Conservation (phyloP, 2,888 invertebrate species). For the Drosophila rubida region DNA sequence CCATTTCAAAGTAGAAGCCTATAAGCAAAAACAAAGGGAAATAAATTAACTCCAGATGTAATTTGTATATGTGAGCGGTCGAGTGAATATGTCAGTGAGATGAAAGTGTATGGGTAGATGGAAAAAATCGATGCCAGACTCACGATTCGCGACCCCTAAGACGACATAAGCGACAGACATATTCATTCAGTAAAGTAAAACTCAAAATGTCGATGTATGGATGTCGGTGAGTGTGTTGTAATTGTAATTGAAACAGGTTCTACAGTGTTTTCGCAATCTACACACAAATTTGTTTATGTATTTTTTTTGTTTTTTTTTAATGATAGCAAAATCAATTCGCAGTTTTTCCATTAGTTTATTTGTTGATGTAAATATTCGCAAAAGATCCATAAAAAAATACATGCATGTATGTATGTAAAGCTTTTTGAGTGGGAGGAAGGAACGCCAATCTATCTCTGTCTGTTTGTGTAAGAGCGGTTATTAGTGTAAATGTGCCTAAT, state of each 20-base stretch:
- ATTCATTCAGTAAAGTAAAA: conserved; percentile 76
- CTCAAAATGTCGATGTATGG: conserved; percentile 33
- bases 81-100: conserved; percentile 28
- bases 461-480: neutral
- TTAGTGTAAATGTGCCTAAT: conserved; percentile 23
- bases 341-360: too few species aligned
- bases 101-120: conserved; percentile 22
- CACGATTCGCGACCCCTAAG: conserved; percentile 57
- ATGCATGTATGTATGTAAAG: conserved; percentile 23
- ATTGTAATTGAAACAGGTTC: too few species aligned
- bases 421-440: conserved; percentile 34
- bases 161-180: conserved; percentile 52
- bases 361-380: too few species aligned
- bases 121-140: conserved; percentile 81
- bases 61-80: conserved; percentile 27
- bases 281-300: too few species aligned
- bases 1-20: conserved; percentile 73
- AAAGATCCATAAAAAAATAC: too few species aligned
- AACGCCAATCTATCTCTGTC: conserved; percentile 44
- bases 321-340: too few species aligned
- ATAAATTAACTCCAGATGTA: too few species aligned
- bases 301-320: too few species aligned
- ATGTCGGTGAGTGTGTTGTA: conserved; percentile 5
- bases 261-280: too few species aligned
- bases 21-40: conserved; percentile 56